These are phyloP conservation scores for Amphimallon solstitiale DNA, from an alignment of 2,888 invertebrate species.

Conservation along the genomic window DNA sequence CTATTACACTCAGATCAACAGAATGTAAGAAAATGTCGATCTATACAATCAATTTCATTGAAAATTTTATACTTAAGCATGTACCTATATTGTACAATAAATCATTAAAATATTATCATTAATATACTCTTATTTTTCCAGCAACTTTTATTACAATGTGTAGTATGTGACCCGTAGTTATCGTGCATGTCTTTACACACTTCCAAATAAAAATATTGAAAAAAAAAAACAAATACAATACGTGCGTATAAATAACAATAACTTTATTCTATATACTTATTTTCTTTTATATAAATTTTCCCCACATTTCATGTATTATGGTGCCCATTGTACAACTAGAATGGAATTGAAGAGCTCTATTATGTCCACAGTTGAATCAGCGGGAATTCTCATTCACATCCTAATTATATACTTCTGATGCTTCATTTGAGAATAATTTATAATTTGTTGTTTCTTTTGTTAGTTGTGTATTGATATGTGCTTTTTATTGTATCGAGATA, in stretches of 20 bases:
- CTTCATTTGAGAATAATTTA: constrained; percentile 42
- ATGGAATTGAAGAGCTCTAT: constrained; percentile 40
- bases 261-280: neutral
- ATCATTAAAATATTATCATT: too few relatives aligned
- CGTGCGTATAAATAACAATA: neutral
- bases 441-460: constrained; percentile 40
- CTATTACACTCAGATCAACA: too few relatives aligned
- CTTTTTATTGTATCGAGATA: neutral
- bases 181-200: too few relatives aligned
- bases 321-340: constrained; percentile 16
- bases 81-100: too few relatives aligned
- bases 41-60: too few relatives aligned
- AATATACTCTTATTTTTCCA: too few relatives aligned
- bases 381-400: constrained; percentile 42
- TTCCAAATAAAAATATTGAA: neutral
- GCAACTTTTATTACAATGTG: too few relatives aligned
- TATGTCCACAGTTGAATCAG: constrained; percentile 37
- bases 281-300: neutral
- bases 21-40: too few relatives aligned
- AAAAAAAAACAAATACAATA: neutral
- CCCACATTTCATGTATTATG: neutral
- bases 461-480: constrained; percentile 20
- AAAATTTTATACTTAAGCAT: too few relatives aligned
- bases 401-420: constrained; percentile 43
- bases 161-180: too few relatives aligned